phyloP scores from a whole-genome alignment of 2,113 vertebrate genomes.

The Sitta europaea region DNA sequence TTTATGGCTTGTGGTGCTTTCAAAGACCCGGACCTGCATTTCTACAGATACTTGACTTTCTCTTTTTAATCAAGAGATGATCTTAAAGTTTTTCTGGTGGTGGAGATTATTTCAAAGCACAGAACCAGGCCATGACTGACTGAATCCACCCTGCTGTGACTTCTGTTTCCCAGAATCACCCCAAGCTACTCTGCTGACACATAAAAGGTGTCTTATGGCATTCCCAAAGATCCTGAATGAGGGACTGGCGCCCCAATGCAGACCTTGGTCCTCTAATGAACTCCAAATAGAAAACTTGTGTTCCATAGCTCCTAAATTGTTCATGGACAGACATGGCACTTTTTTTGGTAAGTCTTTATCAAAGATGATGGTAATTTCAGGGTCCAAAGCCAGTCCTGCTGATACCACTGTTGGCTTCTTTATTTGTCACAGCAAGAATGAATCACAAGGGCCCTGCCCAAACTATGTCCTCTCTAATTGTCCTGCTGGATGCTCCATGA shows the following conservation, averaged over 20 bases:
- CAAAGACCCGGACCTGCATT: neutral
- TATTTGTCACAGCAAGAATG: neutral
- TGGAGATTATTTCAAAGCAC: neutral
- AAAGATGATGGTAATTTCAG: neutral
- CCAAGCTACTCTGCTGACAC: neutral
- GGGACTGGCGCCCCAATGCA: neutral
- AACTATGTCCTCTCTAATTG: neutral
- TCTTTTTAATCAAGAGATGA: neutral
- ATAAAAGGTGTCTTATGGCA: neutral
- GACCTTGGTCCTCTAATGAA: neutral
- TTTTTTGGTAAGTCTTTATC: neutral
- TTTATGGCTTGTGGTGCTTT: neutral
- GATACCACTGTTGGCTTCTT: neutral
- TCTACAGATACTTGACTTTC: neutral
- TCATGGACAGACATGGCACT: neutral
- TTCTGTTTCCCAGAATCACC: neutral
- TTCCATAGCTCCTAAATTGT: neutral
- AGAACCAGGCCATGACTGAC: neutral
- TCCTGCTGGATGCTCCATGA: neutral
- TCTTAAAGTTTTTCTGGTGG: neutral
- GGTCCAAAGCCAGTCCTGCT: neutral
- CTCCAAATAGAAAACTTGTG: neutral
- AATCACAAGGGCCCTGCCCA: no score
- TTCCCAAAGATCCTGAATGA: neutral
- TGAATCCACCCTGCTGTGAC: neutral